Percentiles rank a stretch among this genome's conserved stretches.
phyloP scores from a whole-genome alignment of 2,113 vertebrate genomes.

The Cheirogaleus medius region DNA sequence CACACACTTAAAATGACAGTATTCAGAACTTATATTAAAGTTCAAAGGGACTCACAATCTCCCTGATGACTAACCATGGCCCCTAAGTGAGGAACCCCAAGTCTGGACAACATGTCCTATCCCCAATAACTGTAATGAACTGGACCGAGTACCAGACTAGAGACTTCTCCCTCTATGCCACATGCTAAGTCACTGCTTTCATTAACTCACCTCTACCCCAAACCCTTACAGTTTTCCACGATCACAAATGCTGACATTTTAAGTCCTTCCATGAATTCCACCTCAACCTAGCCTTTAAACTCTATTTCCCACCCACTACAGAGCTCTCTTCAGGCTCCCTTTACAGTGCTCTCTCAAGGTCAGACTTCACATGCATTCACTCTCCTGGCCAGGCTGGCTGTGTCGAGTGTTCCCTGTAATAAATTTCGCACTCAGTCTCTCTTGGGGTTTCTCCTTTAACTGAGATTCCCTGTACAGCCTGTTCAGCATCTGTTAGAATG shows the following conservation, averaged over 20 bases:
- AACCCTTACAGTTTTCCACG: not conserved
- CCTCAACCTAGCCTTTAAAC: not conserved
- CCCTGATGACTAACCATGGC: not conserved
- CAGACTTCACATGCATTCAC: not conserved
- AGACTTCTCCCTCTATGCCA: not conserved
- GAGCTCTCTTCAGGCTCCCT: not conserved
- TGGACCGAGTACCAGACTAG: not conserved
- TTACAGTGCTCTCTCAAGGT: not conserved
- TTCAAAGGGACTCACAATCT: not conserved
- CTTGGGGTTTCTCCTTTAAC: not conserved
- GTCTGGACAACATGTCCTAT: not conserved
- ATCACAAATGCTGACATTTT: not conserved
- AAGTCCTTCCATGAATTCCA: not conserved
- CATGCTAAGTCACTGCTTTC: not conserved
- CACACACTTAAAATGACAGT: not conserved
- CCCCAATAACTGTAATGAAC: not conserved
- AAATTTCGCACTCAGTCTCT: not conserved
- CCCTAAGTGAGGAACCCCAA: not conserved
- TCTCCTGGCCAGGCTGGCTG: not conserved
- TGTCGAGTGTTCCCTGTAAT: not conserved
- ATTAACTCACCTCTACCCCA: not conserved
- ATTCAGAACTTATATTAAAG: not conserved
- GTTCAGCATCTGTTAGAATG: not conserved
- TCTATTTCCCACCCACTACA: not conserved
- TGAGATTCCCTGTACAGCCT: not conserved